Conservation (phyloP, 2,113 vertebrate species). For the Oryctolagus cuniculus region mOryCun1.1 NC_091436.1:162790001-162790500, state of each 20-base stretch:
- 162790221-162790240: neutral
- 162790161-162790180: neutral
- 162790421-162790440: too few relatives aligned
- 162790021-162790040: neutral
- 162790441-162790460: too few relatives aligned
- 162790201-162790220: neutral
- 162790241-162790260: neutral
- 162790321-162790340: neutral
- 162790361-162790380: too few relatives aligned
- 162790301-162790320: neutral
- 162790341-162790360: neutral
- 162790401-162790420: too few relatives aligned
- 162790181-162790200: neutral
- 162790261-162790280: neutral
- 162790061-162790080: neutral
- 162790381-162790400: too few relatives aligned
- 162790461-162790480: too few relatives aligned
- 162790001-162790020: neutral
- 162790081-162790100: neutral
- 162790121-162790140: neutral
- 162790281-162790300: neutral
- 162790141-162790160: slow-evolving; percentile 31
- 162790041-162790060: neutral
- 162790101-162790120: neutral
- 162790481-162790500: too few relatives aligned